Evolutionary conservation across 2,797 vertebrate genomes (phyloP), one percentile per base, ranked within the genome.

Genomic region (Neoniphon sammara): DNA sequence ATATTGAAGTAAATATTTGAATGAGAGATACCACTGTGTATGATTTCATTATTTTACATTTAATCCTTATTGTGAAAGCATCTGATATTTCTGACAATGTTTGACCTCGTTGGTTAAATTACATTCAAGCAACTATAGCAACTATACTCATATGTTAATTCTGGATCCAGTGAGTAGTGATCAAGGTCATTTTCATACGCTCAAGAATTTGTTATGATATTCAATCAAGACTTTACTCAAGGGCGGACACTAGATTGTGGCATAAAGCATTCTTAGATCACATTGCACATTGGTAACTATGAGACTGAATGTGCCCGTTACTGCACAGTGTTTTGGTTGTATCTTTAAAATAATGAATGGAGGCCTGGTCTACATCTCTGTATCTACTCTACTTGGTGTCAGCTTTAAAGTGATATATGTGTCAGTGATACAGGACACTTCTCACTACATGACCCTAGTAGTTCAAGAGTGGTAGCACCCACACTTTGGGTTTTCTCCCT

Each of bases 351-450:
- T 14, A 50, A 44, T 67, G n/a, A 46, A 66, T 66, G 36, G 30
- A 67, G 53, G 17, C 44, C 46, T 25, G 58, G 47, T 57, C 55
- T 75, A 69, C 62, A 74, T 70, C 58, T 73, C 56, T 44, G 59
- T n/a, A 39, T 39, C 60, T 60, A 30, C 63, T 50, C 58, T 34
- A 18, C 14, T 59, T 57, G 55, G 58, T 42, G 11, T 3, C 23
- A 57, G 36, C 69, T 49, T n/a, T 49, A n/a, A 49, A n/a, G 46
- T 18, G 8, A 49, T 18, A n/a, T n/a, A 27, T 27, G 25, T 27
- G 25, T 27, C 25, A 27, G 25, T 27, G 25, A 27, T 27, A 27
- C 25, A 27, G 46, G 17, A 49, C n/a, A 18, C 18, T 42, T 42
- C 14, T 4, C 39, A 15, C 4, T 46, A 46, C 44, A 46, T 5